These are phyloP conservation scores for Condylura cristata DNA, from an alignment of 2,113 vertebrate genomes.

Conservation along the genomic window DNA sequence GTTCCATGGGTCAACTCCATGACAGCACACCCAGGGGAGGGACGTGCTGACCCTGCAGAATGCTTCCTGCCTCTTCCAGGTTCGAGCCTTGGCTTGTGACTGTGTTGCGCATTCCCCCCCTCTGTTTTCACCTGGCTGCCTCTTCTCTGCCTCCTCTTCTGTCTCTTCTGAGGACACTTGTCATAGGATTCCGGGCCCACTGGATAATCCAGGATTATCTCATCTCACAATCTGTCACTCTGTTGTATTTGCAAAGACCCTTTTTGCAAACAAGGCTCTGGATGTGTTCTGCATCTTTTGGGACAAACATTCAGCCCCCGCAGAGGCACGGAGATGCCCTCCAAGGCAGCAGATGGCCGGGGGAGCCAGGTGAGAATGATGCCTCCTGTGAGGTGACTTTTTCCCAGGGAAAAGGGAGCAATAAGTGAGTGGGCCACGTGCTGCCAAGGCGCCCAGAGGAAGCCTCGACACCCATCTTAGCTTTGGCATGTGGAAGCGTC, in stretches of 20 bases:
- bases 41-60: background rate
- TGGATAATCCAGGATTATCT: background rate
- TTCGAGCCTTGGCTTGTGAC: background rate
- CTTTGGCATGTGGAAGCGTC: background rate
- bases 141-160: background rate
- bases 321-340: background rate
- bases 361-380: background rate
- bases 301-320: background rate
- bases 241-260: background rate
- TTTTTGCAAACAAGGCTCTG: background rate
- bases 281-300: background rate
- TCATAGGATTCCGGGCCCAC: background rate
- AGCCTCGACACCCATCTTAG: background rate
- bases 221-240: background rate
- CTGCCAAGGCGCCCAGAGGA: background rate
- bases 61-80: background rate
- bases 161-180: background rate
- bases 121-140: no score
- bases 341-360: background rate
- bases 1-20: background rate
- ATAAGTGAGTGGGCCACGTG: no score
- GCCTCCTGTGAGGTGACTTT: background rate
- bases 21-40: background rate
- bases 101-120: rapidly evolving
- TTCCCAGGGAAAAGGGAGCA: background rate